phyloP scores from a whole-genome alignment of 2,888 invertebrate genomes.

The Thumatha senex region DNA sequence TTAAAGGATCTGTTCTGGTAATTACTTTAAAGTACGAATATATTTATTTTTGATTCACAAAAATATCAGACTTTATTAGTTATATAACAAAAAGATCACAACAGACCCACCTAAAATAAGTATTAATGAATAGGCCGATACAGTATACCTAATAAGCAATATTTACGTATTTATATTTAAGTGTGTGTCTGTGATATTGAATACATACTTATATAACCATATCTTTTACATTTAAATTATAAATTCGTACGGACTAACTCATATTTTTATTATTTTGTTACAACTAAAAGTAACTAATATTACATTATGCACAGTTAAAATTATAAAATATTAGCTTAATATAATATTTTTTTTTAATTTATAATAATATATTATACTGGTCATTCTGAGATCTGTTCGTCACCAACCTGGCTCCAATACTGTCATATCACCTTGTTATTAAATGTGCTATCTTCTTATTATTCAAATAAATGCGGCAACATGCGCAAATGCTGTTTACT shows the following conservation, averaged over 20 bases:
- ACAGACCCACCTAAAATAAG: conserved; percentile 19
- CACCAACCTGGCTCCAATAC: conserved; percentile 69
- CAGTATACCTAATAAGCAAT: conserved; percentile 59
- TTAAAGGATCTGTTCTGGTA: no score
- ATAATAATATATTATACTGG: conserved; percentile 69
- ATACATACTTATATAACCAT: conserved; percentile 39
- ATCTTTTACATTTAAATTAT: conserved; percentile 59
- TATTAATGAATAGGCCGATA: conserved; percentile 54
- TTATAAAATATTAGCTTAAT: conserved; percentile 60
- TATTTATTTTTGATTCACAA: no score
- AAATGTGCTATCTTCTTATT: conserved; percentile 42
- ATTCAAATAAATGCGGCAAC: no score
- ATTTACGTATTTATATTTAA: conserved; percentile 74
- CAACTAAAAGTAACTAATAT: conserved; percentile 53
- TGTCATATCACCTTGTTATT: conserved; percentile 40
- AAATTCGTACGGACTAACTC: conserved; percentile 73
- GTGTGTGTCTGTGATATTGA: conserved; percentile 57
- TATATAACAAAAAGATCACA: conserved; percentile 18
- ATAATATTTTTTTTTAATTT: conserved; percentile 44
- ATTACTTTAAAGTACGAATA: no score
- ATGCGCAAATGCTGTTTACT: no score
- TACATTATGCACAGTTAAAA: conserved; percentile 61
- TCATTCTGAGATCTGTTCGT: conserved; percentile 78
- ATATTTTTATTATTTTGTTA: conserved; percentile 50
- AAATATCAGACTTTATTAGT: no score